These are phyloP conservation scores for Aquatica leii DNA, from an alignment of 2,888 invertebrate genomes.

Conservation along the genomic window DNA sequence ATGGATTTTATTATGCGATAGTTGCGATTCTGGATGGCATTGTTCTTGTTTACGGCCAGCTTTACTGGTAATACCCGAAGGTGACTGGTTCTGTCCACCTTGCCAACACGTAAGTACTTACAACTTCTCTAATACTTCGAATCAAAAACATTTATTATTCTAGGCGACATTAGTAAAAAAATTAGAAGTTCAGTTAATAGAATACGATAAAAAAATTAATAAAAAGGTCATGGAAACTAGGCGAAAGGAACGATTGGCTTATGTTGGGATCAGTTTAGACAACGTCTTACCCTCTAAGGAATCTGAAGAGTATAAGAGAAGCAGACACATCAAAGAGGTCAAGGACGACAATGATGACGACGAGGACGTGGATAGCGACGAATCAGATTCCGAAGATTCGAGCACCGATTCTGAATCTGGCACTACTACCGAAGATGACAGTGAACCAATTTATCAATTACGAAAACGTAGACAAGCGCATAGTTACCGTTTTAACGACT, in stretches of 20 bases:
- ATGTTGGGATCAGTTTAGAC: slow-evolving; percentile 77
- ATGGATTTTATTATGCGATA: slow-evolving; percentile 96
- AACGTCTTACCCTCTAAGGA: slow-evolving; percentile 68
- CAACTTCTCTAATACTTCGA: slow-evolving; percentile 11
- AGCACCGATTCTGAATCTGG: slow-evolving; percentile 47
- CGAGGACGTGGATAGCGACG: slow-evolving; percentile 37
- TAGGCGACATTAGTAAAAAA: slow-evolving; percentile 74
- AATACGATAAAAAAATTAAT: slow-evolving; percentile 77
- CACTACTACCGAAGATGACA: slow-evolving; percentile 57
- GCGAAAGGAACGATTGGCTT: slow-evolving; percentile 74
- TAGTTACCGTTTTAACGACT: slow-evolving; percentile 89
- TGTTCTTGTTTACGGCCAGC: slow-evolving; percentile 94
- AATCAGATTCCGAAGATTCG: slow-evolving; percentile 42
- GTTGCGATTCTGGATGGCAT: slow-evolving; percentile 97
- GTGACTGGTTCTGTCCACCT: slow-evolving; percentile 98
- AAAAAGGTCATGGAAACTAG: slow-evolving; percentile 72
- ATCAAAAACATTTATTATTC: slow-evolving; percentile 23
- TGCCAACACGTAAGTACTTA: slow-evolving; percentile 86
- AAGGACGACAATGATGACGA: slow-evolving; percentile 50
- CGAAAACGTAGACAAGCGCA: slow-evolving; percentile 82
- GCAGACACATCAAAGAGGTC: slow-evolving; percentile 53
- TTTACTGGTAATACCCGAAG: slow-evolving; percentile 93
- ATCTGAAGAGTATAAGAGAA: slow-evolving; percentile 40
- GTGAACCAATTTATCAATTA: slow-evolving; percentile 83
- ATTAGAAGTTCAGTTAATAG: slow-evolving; percentile 77